Conservation (phyloP, 2,113 vertebrate species). For the Haplochromis vanheusdeni region DNA sequence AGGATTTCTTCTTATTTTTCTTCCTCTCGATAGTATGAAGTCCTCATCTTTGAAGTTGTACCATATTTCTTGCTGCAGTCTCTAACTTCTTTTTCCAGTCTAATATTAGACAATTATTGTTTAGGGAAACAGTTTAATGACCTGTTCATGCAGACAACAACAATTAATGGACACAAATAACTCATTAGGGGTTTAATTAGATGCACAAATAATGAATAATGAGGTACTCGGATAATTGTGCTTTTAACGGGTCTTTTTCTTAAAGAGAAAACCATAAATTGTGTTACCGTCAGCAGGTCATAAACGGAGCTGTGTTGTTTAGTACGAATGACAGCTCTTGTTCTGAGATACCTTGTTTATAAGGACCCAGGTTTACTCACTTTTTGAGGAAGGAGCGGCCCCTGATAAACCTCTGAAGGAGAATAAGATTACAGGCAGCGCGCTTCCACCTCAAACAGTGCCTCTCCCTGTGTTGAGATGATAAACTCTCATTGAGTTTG, state of each 20-base stretch:
- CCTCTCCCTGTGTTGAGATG: slow-evolving; percentile 43
- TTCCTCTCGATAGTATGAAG: neutral
- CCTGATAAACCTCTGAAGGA: slow-evolving; percentile 37
- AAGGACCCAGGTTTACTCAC: slow-evolving; percentile 1
- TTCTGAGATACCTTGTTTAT: slow-evolving; percentile 21
- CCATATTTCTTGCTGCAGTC: neutral
- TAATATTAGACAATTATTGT: neutral
- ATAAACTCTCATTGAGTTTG: slow-evolving; percentile 66
- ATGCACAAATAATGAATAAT: neutral
- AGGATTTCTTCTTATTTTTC: neutral
- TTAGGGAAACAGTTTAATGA: neutral
- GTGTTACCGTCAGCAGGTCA: neutral
- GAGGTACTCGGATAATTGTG: neutral
- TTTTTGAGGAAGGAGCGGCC: slow-evolving; percentile 1
- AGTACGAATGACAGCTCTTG: neutral
- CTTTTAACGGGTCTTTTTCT: neutral
- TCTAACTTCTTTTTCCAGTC: neutral
- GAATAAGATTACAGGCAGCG: slow-evolving; percentile 39
- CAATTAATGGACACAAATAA: neutral
- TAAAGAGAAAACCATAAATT: neutral
- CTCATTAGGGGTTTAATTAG: neutral
- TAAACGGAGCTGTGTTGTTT: neutral
- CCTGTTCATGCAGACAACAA: neutral
- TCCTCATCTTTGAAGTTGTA: neutral
- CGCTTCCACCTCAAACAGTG: slow-evolving; percentile 41